Percentiles rank a stretch among this genome's conserved stretches.
These are phyloP conservation scores for Drosophila sulfurigaster DNA, from an alignment of 1,140 invertebrate species.

Conservation along the genomic window DNA sequence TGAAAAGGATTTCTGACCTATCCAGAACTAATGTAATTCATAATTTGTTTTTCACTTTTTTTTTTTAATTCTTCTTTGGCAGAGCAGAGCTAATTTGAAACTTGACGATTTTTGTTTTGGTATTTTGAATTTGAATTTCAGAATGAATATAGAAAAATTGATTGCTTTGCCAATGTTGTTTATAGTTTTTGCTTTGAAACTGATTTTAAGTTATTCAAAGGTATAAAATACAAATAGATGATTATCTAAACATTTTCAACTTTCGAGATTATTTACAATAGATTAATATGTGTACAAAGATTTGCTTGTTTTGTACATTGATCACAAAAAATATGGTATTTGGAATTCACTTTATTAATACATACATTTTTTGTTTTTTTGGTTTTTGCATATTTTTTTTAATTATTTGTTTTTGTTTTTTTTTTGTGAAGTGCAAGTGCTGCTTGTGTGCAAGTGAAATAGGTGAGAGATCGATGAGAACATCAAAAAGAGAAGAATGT, in stretches of 20 bases:
- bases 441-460: slow-evolving; percentile 30
- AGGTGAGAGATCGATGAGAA: slow-evolving; percentile 2
- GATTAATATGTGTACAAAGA: slow-evolving; percentile 20
- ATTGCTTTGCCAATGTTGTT: slow-evolving; percentile 33
- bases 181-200: slow-evolving; percentile 40
- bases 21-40: slow-evolving; percentile 11
- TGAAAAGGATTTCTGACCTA: slow-evolving; percentile 13
- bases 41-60: slow-evolving; percentile 12
- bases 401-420: background rate
- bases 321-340: slow-evolving; percentile 19
- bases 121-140: slow-evolving; percentile 13
- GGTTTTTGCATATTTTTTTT: slow-evolving; percentile 17
- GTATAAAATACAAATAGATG: slow-evolving; percentile 34
- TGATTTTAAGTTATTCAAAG: slow-evolving; percentile 69
- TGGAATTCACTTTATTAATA: slow-evolving; percentile 7
- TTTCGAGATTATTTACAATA: slow-evolving; percentile 50
- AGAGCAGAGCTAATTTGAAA: slow-evolving; percentile 26
- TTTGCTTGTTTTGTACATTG: slow-evolving; percentile 5
- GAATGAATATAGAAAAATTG: background rate
- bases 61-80: slow-evolving; percentile 19
- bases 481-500: slow-evolving; percentile 1
- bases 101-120: background rate
- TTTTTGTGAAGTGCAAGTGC: slow-evolving; percentile 35
- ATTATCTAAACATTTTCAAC: slow-evolving; percentile 41
- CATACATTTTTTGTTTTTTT: background rate